Conservation (phyloP, 2,888 invertebrate genomes). For the Blastobasis adustella region DNA sequence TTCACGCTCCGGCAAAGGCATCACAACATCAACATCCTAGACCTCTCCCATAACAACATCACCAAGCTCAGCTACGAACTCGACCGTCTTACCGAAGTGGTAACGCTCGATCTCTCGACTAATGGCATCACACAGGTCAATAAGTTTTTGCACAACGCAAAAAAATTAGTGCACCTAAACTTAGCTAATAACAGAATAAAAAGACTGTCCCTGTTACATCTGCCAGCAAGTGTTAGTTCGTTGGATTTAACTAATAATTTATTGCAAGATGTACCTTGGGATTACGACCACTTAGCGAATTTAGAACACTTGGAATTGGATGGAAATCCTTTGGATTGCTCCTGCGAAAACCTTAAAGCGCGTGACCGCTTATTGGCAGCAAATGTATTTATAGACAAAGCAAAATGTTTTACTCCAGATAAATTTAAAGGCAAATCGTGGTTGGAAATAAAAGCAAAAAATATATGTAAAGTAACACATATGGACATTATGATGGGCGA, state of each 20-base stretch:
- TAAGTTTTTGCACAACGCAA: slow-evolving; percentile 73
- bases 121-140: slow-evolving; percentile 76
- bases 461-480: slow-evolving; percentile 66
- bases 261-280: slow-evolving; percentile 74
- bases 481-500: slow-evolving; percentile 79
- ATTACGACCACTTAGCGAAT: slow-evolving; percentile 68
- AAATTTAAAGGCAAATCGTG: slow-evolving; percentile 70
- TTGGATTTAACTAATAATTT: slow-evolving; percentile 78
- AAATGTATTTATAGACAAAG: slow-evolving; percentile 70
- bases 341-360: slow-evolving; percentile 78
- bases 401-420: slow-evolving; percentile 71
- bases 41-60: slow-evolving; percentile 78
- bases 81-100: slow-evolving; percentile 75
- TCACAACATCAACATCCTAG: slow-evolving; percentile 72
- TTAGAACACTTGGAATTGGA: slow-evolving; percentile 78
- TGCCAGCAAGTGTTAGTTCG: slow-evolving; percentile 76
- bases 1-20: slow-evolving; percentile 64
- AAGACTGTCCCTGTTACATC: slow-evolving; percentile 62
- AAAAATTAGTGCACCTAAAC: slow-evolving; percentile 74
- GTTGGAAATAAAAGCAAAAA: slow-evolving; percentile 73
- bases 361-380: slow-evolving; percentile 76
- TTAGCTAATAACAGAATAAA: slow-evolving; percentile 77
- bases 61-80: slow-evolving; percentile 73
- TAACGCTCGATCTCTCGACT: slow-evolving; percentile 77
- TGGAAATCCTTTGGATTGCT: slow-evolving; percentile 81